Conservation (phyloP, 2,888 invertebrate species). For the Griposia aprilina region DNA sequence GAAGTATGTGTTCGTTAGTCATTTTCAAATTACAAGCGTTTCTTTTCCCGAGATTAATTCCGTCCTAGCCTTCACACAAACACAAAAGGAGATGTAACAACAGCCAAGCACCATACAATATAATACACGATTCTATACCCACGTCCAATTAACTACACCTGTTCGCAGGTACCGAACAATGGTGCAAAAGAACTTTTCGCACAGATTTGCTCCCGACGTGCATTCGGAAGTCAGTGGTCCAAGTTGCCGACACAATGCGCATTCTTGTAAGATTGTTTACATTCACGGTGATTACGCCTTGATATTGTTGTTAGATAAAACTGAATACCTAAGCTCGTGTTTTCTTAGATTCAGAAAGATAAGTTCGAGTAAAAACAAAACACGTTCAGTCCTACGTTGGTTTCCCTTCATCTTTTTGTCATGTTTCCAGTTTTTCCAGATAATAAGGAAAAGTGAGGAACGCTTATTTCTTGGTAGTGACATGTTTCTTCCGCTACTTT, state of each 20-base stretch:
- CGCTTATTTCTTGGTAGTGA: slow-evolving; percentile 20
- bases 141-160: slow-evolving; percentile 65
- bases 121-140: slow-evolving; percentile 58
- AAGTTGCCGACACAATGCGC: slow-evolving; percentile 76
- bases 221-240: slow-evolving; percentile 77
- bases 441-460: slow-evolving; percentile 44
- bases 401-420: slow-evolving; percentile 30
- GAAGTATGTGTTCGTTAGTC: slow-evolving; percentile 21
- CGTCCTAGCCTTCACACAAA: slow-evolving; percentile 58
- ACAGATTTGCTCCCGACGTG: slow-evolving; percentile 61
- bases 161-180: slow-evolving; percentile 64
- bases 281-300: slow-evolving; percentile 56
- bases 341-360: slow-evolving; percentile 32
- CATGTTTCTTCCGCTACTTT: slow-evolving; percentile 27
- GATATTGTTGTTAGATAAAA: slow-evolving; percentile 63
- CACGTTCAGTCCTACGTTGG: background rate
- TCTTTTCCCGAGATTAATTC: slow-evolving; percentile 49
- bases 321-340: slow-evolving; percentile 22
- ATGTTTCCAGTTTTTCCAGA: slow-evolving; percentile 27
- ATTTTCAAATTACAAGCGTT: slow-evolving; percentile 52
- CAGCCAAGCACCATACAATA: slow-evolving; percentile 33
- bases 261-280: slow-evolving; percentile 76
- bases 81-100: slow-evolving; percentile 63
- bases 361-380: slow-evolving; percentile 29
- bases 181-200: slow-evolving; percentile 67